These are phyloP conservation scores for Mamestra brassicae DNA, from an alignment of 2,888 invertebrate genomes.

Conservation along the genomic window DNA sequence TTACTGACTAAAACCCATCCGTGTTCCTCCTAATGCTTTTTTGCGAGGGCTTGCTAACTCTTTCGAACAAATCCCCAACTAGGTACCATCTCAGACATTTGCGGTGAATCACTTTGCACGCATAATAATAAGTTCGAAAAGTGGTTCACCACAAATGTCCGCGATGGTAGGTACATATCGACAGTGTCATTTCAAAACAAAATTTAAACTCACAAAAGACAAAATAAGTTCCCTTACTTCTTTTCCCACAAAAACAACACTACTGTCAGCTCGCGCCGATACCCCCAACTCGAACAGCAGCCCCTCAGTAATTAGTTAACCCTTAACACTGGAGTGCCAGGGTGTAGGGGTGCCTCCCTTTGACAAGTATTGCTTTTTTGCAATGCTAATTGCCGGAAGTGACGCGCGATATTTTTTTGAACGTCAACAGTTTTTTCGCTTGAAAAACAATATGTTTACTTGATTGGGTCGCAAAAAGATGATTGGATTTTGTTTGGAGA, in stretches of 20 bases:
- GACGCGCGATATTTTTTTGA: slow-evolving; percentile 54
- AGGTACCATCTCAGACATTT: too few relatives aligned
- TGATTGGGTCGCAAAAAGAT: slow-evolving; percentile 31
- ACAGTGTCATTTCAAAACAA: too few relatives aligned
- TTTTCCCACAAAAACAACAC: background rate
- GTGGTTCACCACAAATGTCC: too few relatives aligned
- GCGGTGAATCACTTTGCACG: too few relatives aligned
- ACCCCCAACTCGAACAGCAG: slow-evolving; percentile 16
- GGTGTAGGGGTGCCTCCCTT: slow-evolving; percentile 46
- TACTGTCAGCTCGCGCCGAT: background rate
- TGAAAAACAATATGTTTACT: slow-evolving; percentile 52
- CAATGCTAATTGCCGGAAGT: slow-evolving; percentile 69
- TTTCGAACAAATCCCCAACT: too few relatives aligned
- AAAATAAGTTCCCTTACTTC: slow-evolving; percentile 1
- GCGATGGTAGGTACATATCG: too few relatives aligned
- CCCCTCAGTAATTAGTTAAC: slow-evolving; percentile 76
- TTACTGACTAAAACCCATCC: too few relatives aligned
- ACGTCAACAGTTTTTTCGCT: slow-evolving; percentile 69
- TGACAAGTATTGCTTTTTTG: slow-evolving; percentile 46
- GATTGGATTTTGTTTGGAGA: slow-evolving; percentile 1
- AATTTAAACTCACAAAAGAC: too few relatives aligned
- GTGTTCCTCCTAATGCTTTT: too few relatives aligned
- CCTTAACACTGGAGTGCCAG: slow-evolving; percentile 56
- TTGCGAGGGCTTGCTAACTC: too few relatives aligned
- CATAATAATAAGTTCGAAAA: too few relatives aligned